Evolutionary conservation across 1,140 invertebrate species (phyloP), one percentile per base, ranked within the genome.

Genomic region (Drosophila chauvacae): DNA sequence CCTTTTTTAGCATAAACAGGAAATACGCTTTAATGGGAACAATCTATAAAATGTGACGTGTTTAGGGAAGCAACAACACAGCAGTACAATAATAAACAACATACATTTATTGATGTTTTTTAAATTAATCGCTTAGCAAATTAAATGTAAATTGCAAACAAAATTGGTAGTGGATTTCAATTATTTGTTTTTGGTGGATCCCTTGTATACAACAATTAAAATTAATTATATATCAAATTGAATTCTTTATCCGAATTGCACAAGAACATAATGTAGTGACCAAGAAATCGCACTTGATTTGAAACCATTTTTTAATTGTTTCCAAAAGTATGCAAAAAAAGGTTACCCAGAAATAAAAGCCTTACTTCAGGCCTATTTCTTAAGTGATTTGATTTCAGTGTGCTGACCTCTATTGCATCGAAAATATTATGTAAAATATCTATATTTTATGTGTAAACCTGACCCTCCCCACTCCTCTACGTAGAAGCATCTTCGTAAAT

Each of bases 31-130:
- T 59, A 4, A 51, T 55, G 56, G 63, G 62, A 72, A 50, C 47
- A 75, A 68, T 37, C 39, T 58, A 37, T 65, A 51, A 58, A 44
- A 65, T 78, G 85, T 90, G 85, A 88, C 84, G 66, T 66, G 35
- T 81, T 88, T 88, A 88, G 84, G 86, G 84, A 88, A 90, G 62
- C 50, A 73, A 73, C 60, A 51, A 77, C 60, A 57, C 39, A 68
- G 44, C 51, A 42, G 23, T 44, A 61, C 42, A 58, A 55, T 74
- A 68, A 61, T 74, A 47, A 61, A 14, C 33, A 60, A 18, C 41
- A 62, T 18, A 64, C 41, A 62, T 23, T 64, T 42, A 23, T 53
- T 26, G 14, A 73, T 72, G 57, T 73, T 63, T 51, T 72, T 74
- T 39, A 55, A 45, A 33, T 47, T 62, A 74, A 61, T 50, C 69